These are phyloP conservation scores for Aspiorhynchus laticeps DNA, from an alignment of 2,113 vertebrate genomes.

Conservation along the genomic window DNA sequence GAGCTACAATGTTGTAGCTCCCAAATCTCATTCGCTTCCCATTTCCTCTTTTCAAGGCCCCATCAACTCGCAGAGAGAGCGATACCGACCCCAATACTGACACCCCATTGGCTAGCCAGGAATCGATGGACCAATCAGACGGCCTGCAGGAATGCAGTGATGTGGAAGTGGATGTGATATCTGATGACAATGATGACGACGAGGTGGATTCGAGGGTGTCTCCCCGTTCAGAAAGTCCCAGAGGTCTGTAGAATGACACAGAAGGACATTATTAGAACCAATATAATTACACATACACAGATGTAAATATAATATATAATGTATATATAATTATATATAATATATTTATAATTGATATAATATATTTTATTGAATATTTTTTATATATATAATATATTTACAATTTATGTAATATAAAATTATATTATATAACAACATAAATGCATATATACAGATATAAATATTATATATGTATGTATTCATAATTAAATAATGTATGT, in stretches of 20 bases:
- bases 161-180: constrained; percentile 75
- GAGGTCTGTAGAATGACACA: constrained; percentile 53
- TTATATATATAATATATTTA: too few relatives aligned
- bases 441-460: not conserved
- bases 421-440: not conserved
- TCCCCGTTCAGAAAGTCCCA: constrained; percentile 57
- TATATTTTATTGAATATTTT: too few relatives aligned
- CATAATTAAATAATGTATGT: too few relatives aligned
- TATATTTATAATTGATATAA: too few relatives aligned
- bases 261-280: not conserved
- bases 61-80: constrained; percentile 43
- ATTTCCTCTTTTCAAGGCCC: constrained; percentile 15
- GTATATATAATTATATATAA: too few relatives aligned
- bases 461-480: too few relatives aligned
- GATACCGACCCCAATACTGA: constrained; percentile 40
- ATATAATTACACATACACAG: not conserved
- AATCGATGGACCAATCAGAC: constrained; percentile 59
- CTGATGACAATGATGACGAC: constrained; percentile 74
- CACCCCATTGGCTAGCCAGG: constrained; percentile 33
- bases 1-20: not conserved
- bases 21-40: not conserved
- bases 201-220: constrained; percentile 57
- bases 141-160: constrained; percentile 76
- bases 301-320: too few relatives aligned
- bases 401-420: too few relatives aligned